phyloP scores from a whole-genome alignment of 2,797 vertebrate genomes.

The Crocidura indochinensis region DNA sequence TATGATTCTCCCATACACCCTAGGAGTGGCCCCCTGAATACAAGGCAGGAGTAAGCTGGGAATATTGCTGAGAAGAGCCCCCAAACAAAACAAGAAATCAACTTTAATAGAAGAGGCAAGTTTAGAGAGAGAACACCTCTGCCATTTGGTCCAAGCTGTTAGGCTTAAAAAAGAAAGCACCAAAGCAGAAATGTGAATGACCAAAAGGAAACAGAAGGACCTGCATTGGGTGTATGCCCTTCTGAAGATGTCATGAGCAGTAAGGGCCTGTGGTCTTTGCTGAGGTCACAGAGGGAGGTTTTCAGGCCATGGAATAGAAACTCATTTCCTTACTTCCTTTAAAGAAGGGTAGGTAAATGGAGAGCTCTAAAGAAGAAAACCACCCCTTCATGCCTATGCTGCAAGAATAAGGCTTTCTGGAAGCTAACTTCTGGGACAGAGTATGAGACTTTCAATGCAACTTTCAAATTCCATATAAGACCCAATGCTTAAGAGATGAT shows the following conservation, averaged over 20 bases:
- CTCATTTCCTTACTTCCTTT: not conserved
- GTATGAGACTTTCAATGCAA: not conserved
- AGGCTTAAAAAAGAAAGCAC: not conserved
- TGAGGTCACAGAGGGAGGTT: not conserved
- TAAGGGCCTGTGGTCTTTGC: not conserved
- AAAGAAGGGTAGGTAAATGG: not conserved
- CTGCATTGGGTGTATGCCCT: not conserved
- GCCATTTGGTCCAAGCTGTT: not conserved
- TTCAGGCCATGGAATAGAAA: not conserved
- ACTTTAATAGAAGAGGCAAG: not conserved
- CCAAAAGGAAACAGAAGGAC: not conserved
- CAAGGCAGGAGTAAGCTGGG: no score
- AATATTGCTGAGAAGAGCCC: no score
- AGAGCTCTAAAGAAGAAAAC: not conserved
- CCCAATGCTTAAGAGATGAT: not conserved
- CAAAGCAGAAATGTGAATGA: not conserved
- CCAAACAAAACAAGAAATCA: no score
- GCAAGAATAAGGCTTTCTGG: not conserved
- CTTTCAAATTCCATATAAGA: not conserved
- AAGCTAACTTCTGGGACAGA: not conserved
- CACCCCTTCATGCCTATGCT: not conserved
- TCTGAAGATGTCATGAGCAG: not conserved
- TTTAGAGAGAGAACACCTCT: not conserved
- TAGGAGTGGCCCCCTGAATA: no score
- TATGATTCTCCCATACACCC: no score